Base-by-base conservation (phyloP, 2,797 vertebrate genomes). In the Emydoidea blandingii region DNA sequence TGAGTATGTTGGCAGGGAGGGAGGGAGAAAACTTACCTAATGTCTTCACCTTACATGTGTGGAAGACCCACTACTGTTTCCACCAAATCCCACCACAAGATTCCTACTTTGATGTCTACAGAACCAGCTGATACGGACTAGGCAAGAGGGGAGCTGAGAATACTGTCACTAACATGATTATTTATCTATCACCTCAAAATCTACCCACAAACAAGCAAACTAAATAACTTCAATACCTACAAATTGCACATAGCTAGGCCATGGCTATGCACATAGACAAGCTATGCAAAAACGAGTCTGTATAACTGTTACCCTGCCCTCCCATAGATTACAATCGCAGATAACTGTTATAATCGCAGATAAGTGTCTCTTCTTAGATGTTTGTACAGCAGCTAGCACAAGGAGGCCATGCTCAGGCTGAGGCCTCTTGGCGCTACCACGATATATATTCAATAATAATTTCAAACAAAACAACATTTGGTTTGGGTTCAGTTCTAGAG, bases 371-470 rank as follows among this genome's bases (percentile, higher is more conserved):
- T 49, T 78, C 29, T 49, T 78, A 49, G 44, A 47, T 10, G 74
- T 78, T 49, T 49, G 74, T 78, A 78, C 27, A 49, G 74, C 74
- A 78, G 27, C 44, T 16, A 49, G 15, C 44, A 78, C 74, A 18
- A 78, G 5, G 44, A 78, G 8, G 14, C 44, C 27, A 29, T 78
- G 74, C 41, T 49, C 74, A 47, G 47, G 27, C 49, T 31, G 27
- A 31, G 14, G 47, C 41, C 4, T 56, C 21, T 25, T 59, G 6
- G 41, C 34, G 52, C 5, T 57, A 85, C 12, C 41, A 47, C 8
- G 50, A 47, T 1, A 0, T 1, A 23, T 85, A 79, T 34, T 9
- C 31, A 2, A 1, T 1, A 76, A 44, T 7, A 25, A 62, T 7
- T 81, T 68, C 18, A 83, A 56, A 23, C 59, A 29, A 29, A 41